These are phyloP conservation scores for Automeris io DNA, from an alignment of 2,888 invertebrate species.

Conservation along the genomic window DNA sequence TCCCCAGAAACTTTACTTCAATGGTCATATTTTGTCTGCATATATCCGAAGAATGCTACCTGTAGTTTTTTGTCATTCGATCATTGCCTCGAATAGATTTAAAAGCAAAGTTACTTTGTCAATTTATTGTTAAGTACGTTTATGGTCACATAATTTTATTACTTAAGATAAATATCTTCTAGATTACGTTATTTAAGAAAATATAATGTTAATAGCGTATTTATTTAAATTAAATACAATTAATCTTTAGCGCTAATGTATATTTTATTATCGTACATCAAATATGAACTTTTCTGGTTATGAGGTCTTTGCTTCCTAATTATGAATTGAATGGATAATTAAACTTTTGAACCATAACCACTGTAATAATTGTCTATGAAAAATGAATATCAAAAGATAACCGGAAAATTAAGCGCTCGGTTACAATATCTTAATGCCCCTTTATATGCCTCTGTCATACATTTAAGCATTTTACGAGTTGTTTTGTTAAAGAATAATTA, in stretches of 20 bases:
- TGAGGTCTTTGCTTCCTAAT: slow-evolving; percentile 22
- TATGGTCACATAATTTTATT: too few species aligned
- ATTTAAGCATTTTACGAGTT: neutral
- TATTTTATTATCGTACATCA: neutral
- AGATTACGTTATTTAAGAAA: too few species aligned
- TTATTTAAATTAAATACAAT: neutral
- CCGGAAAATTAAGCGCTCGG: slow-evolving; percentile 18
- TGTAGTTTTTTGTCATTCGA: too few species aligned
- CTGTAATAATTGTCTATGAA: slow-evolving; percentile 16
- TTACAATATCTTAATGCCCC: slow-evolving; percentile 24
- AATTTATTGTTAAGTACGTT: too few species aligned
- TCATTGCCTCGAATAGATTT: too few species aligned
- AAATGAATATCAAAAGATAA: slow-evolving; percentile 12
- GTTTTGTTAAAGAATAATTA: too few species aligned
- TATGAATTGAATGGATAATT: slow-evolving; percentile 21
- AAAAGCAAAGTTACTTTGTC: too few species aligned
- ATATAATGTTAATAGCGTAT: too few species aligned
- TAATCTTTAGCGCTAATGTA: neutral
- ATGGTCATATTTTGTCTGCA: too few species aligned
- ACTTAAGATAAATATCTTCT: too few species aligned
- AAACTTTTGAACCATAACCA: slow-evolving; percentile 21
- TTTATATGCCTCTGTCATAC: slow-evolving; percentile 14
- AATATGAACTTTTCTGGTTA: slow-evolving; percentile 9
- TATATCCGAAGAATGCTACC: too few species aligned
- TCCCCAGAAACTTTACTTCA: too few species aligned